Evolutionary conservation across 2,888 invertebrate species (phyloP).

Genomic region (Chaitophorus viminalis): DNA sequence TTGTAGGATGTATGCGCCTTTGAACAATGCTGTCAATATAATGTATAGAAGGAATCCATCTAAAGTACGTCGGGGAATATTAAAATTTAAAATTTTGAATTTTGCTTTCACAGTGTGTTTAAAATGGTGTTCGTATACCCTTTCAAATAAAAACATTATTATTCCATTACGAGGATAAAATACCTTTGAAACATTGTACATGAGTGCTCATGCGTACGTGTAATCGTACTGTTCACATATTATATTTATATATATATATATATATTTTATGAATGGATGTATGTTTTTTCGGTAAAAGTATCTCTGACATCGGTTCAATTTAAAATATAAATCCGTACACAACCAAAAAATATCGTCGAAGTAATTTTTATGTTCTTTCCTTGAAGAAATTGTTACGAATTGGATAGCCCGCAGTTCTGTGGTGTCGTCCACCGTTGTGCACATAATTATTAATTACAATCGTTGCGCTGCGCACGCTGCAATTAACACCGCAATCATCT

Average conservation of each 20-base stretch:
- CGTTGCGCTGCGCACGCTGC: too few species aligned
- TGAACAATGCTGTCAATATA: neutral
- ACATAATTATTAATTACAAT: too few species aligned
- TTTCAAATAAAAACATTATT: neutral
- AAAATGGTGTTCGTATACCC: neutral
- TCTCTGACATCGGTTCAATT: neutral
- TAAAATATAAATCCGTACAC: neutral
- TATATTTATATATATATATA: too few species aligned
- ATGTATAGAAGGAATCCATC: neutral
- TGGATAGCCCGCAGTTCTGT: too few species aligned
- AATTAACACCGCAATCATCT: too few species aligned
- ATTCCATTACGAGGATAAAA: neutral
- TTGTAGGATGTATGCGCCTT: neutral
- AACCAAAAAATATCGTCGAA: neutral
- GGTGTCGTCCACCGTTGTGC: too few species aligned
- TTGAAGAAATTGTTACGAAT: too few species aligned
- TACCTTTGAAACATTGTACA: neutral
- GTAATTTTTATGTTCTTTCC: neutral
- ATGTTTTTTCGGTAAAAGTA: neutral
- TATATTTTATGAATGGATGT: too few species aligned
- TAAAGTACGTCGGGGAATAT: neutral
- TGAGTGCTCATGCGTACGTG: neutral
- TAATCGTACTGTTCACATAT: neutral
- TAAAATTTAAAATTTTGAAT: neutral
- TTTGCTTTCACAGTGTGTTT: neutral